Conservation (phyloP, 2,113 vertebrate species). For the Leiothrix lutea region DNA sequence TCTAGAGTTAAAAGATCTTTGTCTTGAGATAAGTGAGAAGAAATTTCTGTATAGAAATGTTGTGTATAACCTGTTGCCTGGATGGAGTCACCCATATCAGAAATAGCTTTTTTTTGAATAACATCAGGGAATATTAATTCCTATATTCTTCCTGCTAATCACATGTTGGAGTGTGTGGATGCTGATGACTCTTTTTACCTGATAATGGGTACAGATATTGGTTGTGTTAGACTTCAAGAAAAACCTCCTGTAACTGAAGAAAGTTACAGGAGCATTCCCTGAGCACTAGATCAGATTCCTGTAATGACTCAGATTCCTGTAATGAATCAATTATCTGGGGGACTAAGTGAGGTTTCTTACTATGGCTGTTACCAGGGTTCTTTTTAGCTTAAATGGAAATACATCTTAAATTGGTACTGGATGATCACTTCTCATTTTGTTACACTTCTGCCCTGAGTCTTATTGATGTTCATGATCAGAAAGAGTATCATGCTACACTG, state of each 20-base stretch:
- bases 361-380: accelerated
- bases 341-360: neutral
- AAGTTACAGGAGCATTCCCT: neutral
- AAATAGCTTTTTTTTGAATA: neutral
- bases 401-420: neutral
- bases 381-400: neutral
- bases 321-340: neutral
- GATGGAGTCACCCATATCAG: neutral
- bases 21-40: neutral
- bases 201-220: neutral
- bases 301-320: neutral
- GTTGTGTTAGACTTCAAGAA: neutral
- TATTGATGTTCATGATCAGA: neutral
- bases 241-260: neutral
- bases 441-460: neutral
- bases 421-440: neutral
- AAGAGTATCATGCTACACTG: neutral
- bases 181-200: neutral
- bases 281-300: neutral
- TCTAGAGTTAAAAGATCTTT: neutral
- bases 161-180: neutral
- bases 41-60: neutral
- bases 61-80: neutral
- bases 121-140: neutral
- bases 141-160: neutral